Evolutionary conservation across 1,140 invertebrate species (phyloP).

Genomic region (Octopus bimaculoides): DNA sequence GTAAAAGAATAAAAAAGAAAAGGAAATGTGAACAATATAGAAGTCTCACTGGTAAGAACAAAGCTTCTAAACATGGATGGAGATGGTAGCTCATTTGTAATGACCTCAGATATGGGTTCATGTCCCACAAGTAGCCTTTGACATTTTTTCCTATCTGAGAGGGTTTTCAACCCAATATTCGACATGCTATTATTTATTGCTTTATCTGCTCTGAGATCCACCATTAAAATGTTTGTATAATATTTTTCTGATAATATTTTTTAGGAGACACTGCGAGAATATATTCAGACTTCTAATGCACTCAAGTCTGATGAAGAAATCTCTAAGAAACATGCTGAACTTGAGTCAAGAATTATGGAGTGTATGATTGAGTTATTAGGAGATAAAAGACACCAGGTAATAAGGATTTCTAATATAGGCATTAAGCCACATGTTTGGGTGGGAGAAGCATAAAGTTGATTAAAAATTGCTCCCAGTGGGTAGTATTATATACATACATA

Average conservation of each 20-base stretch:
- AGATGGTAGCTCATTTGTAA: too few species aligned
- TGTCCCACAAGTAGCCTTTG: too few species aligned
- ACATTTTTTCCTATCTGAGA: not conserved
- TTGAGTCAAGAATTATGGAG: conserved; percentile 41
- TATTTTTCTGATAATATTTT: conserved; percentile 4
- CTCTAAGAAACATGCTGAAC: conserved; percentile 43
- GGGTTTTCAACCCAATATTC: too few species aligned
- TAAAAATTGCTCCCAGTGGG: too few species aligned
- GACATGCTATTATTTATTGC: not conserved
- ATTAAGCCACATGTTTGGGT: conserved; percentile 13
- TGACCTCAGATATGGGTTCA: too few species aligned
- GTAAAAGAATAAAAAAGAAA: too few species aligned
- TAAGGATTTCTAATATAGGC: conserved; percentile 26
- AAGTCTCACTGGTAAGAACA: too few species aligned
- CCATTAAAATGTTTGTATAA: not conserved
- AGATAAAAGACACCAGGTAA: conserved; percentile 40
- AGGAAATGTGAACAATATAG: too few species aligned
- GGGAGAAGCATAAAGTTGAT: too few species aligned
- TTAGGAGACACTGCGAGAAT: conserved; percentile 46
- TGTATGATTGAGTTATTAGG: conserved; percentile 40
- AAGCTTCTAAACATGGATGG: too few species aligned
- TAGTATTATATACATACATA: not conserved
- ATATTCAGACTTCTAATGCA: conserved; percentile 36
- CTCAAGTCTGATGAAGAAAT: conserved; percentile 43
- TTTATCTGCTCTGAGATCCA: not conserved